These are phyloP conservation scores for Chiroxiphia lanceolata DNA, from an alignment of 2,797 vertebrate species.

Conservation along the genomic window DNA sequence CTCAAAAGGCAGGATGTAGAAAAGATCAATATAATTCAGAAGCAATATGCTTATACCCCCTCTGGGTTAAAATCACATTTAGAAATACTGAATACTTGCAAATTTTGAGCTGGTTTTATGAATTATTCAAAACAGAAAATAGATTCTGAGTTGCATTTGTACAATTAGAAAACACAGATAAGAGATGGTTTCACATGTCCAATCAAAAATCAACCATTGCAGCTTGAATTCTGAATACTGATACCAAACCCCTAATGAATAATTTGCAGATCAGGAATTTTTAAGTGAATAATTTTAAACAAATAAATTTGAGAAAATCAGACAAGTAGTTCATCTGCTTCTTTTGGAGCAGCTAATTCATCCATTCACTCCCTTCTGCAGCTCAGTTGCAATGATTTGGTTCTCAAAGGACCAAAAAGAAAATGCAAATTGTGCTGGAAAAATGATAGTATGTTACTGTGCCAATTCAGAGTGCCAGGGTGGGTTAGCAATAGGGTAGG, in stretches of 20 bases:
- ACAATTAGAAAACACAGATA: slow-evolving; percentile 57
- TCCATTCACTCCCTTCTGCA: slow-evolving; percentile 58
- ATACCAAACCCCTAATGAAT: slow-evolving; percentile 60
- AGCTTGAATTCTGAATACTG: slow-evolving; percentile 52
- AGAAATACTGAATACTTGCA: slow-evolving; percentile 44
- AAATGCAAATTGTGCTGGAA: slow-evolving; percentile 48
- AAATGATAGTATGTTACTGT: slow-evolving; percentile 38
- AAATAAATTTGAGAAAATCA: slow-evolving; percentile 68
- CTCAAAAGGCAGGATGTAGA: neutral
- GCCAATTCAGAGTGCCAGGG: slow-evolving; percentile 34
- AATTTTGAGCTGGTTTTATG: slow-evolving; percentile 54
- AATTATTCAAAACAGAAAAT: slow-evolving; percentile 59
- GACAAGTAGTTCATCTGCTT: slow-evolving; percentile 66
- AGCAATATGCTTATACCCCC: neutral
- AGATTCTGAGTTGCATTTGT: slow-evolving; percentile 41
- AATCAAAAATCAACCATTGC: slow-evolving; percentile 31
- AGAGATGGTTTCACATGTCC: slow-evolving; percentile 50
- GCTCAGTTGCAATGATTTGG: slow-evolving; percentile 59
- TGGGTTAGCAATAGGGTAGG: neutral
- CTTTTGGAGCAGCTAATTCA: slow-evolving; percentile 59
- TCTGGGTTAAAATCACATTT: slow-evolving; percentile 2
- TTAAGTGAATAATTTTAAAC: slow-evolving; percentile 69
- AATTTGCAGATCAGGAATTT: slow-evolving; percentile 66
- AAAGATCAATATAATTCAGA: neutral
- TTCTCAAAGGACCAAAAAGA: slow-evolving; percentile 65